Percentiles rank a stretch among this genome's conserved stretches.
Evolutionary conservation across 2,797 vertebrate genomes (phyloP).

Genomic region (Vireo griseus): DNA sequence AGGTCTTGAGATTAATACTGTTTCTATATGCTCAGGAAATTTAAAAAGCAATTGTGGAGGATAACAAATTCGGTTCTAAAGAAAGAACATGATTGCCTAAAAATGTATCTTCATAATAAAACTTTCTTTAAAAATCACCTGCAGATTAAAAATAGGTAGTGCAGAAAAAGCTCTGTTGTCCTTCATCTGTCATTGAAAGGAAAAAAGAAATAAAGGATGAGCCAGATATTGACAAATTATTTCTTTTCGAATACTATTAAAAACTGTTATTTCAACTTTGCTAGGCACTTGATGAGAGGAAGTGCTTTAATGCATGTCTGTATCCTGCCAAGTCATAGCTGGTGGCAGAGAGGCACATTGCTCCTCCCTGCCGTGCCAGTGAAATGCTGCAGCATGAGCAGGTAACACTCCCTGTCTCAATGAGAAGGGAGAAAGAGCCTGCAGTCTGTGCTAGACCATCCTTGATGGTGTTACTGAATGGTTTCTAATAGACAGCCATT

Average conservation of each 20-base stretch:
- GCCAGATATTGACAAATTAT: neutral
- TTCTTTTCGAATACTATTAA: neutral
- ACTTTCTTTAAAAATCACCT: neutral
- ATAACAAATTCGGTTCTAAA: neutral
- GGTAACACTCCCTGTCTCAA: neutral
- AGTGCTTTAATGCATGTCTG: neutral
- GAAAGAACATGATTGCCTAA: neutral
- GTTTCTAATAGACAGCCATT: neutral
- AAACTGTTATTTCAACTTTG: neutral
- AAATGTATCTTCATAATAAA: neutral
- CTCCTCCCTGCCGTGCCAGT: neutral
- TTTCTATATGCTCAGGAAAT: neutral
- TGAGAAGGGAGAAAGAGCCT: neutral
- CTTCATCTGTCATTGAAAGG: neutral
- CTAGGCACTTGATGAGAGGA: neutral
- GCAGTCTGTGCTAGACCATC: neutral
- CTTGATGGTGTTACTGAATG: neutral
- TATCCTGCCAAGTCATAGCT: neutral
- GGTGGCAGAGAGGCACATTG: neutral
- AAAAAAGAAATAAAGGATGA: neutral
- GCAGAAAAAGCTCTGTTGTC: neutral
- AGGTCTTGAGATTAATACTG: neutral
- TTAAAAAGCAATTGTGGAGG: neutral
- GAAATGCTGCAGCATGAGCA: rapidly evolving
- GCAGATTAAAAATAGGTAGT: neutral